Conservation (phyloP, 37 sponge, comb jelly and placozoan species). For the Agelas oroides region DNA sequence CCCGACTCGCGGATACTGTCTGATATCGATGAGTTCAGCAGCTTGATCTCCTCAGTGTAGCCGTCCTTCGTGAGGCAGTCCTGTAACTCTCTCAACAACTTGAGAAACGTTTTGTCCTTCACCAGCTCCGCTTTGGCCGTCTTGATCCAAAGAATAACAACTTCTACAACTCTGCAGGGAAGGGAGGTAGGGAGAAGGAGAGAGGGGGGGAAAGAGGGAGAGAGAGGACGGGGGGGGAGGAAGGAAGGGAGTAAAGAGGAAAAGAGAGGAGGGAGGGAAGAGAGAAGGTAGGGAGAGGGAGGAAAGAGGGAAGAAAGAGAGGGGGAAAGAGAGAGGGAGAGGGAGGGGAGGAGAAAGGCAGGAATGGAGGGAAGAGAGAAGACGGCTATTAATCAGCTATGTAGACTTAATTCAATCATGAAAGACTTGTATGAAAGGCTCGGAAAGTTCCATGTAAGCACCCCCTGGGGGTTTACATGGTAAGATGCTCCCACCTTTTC, state of each 20-base stretch:
- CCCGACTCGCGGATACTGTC: conserved; percentile 38
- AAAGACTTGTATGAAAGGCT: no score
- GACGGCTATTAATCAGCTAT: no score
- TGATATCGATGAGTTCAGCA: conserved; percentile 32
- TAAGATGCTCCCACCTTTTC: conserved; percentile 36
- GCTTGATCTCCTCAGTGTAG: conserved; percentile 16
- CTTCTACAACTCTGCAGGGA: conserved; percentile 49
- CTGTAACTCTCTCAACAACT: conserved; percentile 54
- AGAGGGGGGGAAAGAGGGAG: no score
- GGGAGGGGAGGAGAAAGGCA: neutral
- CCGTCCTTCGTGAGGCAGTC: conserved; percentile 48
- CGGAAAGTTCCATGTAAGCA: no score
- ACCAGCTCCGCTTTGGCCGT: conserved; percentile 58
- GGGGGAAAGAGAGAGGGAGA: neutral
- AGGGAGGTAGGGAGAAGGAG: neutral
- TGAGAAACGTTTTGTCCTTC: conserved; percentile 56
- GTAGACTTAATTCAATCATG: no score
- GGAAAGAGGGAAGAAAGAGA: no score
- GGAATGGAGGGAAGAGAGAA: no score
- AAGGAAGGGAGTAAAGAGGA: neutral
- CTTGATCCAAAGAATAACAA: conserved; percentile 59
- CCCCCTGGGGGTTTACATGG: no score
- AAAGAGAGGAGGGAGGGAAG: neutral
- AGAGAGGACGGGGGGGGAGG: no score
- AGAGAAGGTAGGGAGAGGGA: neutral